These are phyloP conservation scores for Drosophila demipolita DNA, from an alignment of 2,888 invertebrate genomes.

Conservation along the genomic window DNA sequence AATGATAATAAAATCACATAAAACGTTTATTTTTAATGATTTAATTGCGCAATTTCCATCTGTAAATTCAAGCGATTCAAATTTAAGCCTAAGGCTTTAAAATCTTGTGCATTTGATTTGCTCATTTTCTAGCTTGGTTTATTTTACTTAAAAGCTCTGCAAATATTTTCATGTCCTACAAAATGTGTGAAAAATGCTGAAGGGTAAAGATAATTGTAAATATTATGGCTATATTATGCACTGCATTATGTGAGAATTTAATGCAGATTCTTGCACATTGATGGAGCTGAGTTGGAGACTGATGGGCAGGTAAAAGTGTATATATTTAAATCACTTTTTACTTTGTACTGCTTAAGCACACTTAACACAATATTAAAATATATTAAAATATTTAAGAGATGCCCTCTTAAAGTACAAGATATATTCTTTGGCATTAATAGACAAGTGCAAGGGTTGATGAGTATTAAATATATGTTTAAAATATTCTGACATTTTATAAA, in stretches of 20 bases:
- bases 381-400: not conserved
- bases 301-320: not conserved
- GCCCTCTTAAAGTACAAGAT: too few relatives aligned
- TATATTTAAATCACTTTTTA: not conserved
- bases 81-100: not conserved
- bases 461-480: not conserved
- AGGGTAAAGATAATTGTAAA: constrained; percentile 61
- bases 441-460: not conserved
- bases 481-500: not conserved
- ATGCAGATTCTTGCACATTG: not conserved
- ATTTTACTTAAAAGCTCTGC: constrained; percentile 34
- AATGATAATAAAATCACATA: constrained; percentile 1
- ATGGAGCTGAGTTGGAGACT: too few relatives aligned
- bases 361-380: not conserved
- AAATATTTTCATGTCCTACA: constrained; percentile 45
- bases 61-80: not conserved
- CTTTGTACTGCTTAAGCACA: not conserved
- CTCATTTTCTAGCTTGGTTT: constrained; percentile 5
- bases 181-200: constrained; percentile 51
- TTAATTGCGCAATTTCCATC: not conserved
- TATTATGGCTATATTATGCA: constrained; percentile 35
- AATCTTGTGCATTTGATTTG: not conserved
- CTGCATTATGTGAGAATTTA: not conserved
- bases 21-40: not conserved
- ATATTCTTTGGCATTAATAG: not conserved